A percentile compares a stretch with the other conserved stretches of the same genome.
Conservation (phyloP, 2,888 invertebrate species). For the Adineta ricciae region DNA sequence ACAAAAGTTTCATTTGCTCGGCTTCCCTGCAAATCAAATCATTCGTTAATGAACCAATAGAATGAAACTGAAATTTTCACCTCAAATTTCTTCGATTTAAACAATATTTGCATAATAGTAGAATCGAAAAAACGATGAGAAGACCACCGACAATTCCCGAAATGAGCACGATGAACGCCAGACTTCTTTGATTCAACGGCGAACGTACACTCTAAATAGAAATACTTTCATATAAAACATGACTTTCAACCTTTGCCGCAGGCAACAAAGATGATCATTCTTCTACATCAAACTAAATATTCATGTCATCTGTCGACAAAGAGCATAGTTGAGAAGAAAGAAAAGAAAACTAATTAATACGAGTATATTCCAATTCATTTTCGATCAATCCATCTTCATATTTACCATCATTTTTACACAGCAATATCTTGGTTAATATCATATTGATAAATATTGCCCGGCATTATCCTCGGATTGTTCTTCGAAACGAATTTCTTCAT, state of each 20-base stretch:
- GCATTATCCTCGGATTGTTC: neutral
- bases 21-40: neutral
- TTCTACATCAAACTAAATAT: neutral
- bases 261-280: neutral
- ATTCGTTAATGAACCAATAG: neutral
- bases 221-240: neutral
- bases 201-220: neutral
- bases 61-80: no score
- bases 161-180: conserved; percentile 46
- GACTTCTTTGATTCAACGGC: neutral
- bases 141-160: conserved; percentile 50
- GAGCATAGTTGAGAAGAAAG: no score
- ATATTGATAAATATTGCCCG: neutral
- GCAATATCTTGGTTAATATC: neutral
- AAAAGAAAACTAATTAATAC: neutral
- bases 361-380: neutral
- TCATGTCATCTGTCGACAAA: neutral
- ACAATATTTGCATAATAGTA: conserved; percentile 51
- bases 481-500: neutral
- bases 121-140: conserved; percentile 48
- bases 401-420: neutral
- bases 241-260: neutral
- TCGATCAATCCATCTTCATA: neutral
- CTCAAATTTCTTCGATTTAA: conserved; percentile 41
- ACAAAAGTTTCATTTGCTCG: conserved; percentile 14